These are phyloP conservation scores for Oxygymnocypris stewartii DNA, from an alignment of 2,113 vertebrate genomes.

Conservation along the genomic window DNA sequence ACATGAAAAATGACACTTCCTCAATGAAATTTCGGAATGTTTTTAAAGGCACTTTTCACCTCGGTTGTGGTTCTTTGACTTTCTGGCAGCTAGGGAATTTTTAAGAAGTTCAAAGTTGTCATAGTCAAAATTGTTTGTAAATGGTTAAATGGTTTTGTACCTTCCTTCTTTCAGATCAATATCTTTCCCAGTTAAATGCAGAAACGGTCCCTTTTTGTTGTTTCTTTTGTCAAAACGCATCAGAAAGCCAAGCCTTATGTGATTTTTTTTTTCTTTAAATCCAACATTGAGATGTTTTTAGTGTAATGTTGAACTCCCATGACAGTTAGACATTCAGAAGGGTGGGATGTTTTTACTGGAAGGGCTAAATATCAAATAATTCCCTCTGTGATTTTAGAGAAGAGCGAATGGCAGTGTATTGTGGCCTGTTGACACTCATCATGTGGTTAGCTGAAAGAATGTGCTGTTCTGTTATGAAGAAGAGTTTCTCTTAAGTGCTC, in stretches of 20 bases:
- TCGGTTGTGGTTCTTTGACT: background rate
- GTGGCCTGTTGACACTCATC: slow-evolving; percentile 25
- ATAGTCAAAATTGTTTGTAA: background rate
- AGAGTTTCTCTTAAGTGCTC: slow-evolving; percentile 17
- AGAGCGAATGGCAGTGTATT: background rate
- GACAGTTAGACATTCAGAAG: slow-evolving; percentile 25
- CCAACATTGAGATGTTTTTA: slow-evolving; percentile 11
- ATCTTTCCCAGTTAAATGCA: background rate
- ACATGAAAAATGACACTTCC: slow-evolving; percentile 10
- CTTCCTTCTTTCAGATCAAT: background rate
- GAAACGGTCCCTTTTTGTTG: background rate
- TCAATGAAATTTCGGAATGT: background rate
- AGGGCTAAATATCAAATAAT: slow-evolving; percentile 27
- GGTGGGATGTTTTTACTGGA: slow-evolving; percentile 27
- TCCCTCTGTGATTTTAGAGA: slow-evolving; percentile 15
- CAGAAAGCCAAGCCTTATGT: background rate
- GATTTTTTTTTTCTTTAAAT: slow-evolving; percentile 12
- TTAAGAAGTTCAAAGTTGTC: background rate
- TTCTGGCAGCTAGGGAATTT: background rate
- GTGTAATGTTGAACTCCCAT: slow-evolving; percentile 26
- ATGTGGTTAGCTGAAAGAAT: slow-evolving; percentile 19
- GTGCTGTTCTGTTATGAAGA: slow-evolving; percentile 27
- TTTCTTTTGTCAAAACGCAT: slow-evolving; percentile 23
- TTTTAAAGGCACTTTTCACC: background rate
- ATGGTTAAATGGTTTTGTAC: background rate